A percentile compares a stretch with the other conserved stretches of the same genome.
phyloP scores from a whole-genome alignment of 2,113 vertebrate genomes.

The Empidonax alnorum region DNA sequence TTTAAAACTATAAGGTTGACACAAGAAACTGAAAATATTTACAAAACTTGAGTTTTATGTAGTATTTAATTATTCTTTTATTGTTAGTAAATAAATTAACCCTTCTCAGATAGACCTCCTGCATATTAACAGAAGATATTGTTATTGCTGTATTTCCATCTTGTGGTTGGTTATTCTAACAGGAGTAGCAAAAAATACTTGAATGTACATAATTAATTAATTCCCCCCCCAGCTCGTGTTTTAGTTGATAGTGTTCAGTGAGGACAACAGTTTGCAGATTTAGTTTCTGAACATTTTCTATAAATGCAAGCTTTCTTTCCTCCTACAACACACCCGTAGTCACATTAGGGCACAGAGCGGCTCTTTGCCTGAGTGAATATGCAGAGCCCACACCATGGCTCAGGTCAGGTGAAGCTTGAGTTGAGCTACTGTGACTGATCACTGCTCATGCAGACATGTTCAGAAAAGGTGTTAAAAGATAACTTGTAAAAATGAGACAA shows the following conservation, averaged over 20 bases:
- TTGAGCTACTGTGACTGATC: neutral
- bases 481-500: neutral
- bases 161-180: neutral
- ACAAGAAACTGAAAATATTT: neutral
- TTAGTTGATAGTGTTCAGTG: neutral
- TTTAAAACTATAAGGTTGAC: neutral
- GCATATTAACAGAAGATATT: neutral
- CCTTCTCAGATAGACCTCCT: neutral
- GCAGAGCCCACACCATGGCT: neutral
- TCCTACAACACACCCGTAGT: neutral
- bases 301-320: neutral
- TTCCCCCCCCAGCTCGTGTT: neutral
- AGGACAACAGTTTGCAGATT: neutral
- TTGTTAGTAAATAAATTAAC: neutral
- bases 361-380: neutral
- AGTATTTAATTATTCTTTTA: neutral
- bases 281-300: accelerated
- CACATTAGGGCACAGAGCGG: neutral
- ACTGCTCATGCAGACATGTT: neutral
- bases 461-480: neutral
- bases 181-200: neutral
- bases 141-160: neutral
- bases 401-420: neutral
- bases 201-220: neutral
- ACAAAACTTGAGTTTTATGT: neutral